phyloP scores from a whole-genome alignment of 2,888 invertebrate genomes.

The Synanthedon vespiformis region DNA sequence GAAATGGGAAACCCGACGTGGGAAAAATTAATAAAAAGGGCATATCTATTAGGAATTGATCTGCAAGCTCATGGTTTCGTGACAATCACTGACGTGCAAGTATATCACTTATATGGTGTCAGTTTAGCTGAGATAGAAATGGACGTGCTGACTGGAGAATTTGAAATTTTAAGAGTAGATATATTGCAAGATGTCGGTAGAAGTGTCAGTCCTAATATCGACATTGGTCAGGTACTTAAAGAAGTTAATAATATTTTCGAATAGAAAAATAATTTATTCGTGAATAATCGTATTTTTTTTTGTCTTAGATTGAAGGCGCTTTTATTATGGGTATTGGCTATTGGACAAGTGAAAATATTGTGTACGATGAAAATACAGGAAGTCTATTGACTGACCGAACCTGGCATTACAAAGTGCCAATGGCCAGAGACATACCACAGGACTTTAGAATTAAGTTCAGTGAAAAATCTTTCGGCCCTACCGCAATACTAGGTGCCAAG shows the following conservation, averaged over 20 bases:
- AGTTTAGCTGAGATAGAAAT: constrained; percentile 78
- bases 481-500: no score
- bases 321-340: not conserved
- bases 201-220: constrained; percentile 17
- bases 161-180: constrained; percentile 73
- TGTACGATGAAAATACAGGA: no score
- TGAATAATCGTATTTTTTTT: no score
- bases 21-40: constrained; percentile 65
- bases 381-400: no score
- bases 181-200: constrained; percentile 56
- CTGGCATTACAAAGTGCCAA: no score
- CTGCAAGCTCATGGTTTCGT: constrained; percentile 65
- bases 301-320: not conserved
- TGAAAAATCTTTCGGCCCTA: no score
- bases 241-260: not conserved
- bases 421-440: no score
- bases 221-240: not conserved
- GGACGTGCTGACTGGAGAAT: constrained; percentile 82
- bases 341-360: not conserved
- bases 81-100: constrained; percentile 39
- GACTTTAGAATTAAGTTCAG: no score
- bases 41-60: constrained; percentile 58
- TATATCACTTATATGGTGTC: constrained; percentile 71
- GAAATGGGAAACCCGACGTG: constrained; percentile 62
- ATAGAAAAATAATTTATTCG: not conserved